Percentiles rank a stretch among this genome's conserved stretches.
Evolutionary conservation across 2,797 vertebrate species (phyloP).

Genomic region (Echeneis naucrates): DNA sequence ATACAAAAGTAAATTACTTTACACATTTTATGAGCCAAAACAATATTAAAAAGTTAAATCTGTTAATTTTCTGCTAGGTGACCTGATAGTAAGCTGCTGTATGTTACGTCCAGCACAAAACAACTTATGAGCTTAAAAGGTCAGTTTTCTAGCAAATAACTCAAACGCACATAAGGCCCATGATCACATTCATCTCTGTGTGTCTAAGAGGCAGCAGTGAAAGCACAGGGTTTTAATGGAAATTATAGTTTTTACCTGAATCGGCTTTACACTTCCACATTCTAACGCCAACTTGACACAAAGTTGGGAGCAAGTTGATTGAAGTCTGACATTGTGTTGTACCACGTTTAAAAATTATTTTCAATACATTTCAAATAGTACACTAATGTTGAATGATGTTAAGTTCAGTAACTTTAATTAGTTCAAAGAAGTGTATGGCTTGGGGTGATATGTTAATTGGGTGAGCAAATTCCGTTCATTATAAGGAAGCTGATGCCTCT

Average conservation of each 20-base stretch:
- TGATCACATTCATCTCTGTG: no score
- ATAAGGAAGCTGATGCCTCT: not conserved
- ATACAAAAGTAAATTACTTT: not conserved
- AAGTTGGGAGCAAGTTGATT: not conserved
- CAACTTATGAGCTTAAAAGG: not conserved
- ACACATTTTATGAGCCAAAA: not conserved
- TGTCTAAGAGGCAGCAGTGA: not conserved
- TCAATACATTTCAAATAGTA: constrained; percentile 3
- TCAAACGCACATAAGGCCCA: no score
- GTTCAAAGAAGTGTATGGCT: not conserved
- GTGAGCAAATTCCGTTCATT: not conserved
- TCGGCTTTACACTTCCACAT: not conserved
- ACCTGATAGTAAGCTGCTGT: not conserved
- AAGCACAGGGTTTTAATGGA: no score
- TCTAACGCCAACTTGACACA: not conserved
- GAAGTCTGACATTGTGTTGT: not conserved
- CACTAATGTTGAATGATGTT: not conserved
- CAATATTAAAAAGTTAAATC: not conserved
- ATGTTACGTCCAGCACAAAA: not conserved
- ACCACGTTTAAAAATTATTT: not conserved
- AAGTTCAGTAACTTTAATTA: not conserved
- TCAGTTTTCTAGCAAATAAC: not conserved
- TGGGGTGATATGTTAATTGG: not conserved
- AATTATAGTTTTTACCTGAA: no score
- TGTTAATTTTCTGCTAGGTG: not conserved